A percentile compares a stretch with the other conserved stretches of the same genome.
phyloP scores from a whole-genome alignment of 2,888 invertebrate genomes.

The Quadroppia sp. region DNA sequence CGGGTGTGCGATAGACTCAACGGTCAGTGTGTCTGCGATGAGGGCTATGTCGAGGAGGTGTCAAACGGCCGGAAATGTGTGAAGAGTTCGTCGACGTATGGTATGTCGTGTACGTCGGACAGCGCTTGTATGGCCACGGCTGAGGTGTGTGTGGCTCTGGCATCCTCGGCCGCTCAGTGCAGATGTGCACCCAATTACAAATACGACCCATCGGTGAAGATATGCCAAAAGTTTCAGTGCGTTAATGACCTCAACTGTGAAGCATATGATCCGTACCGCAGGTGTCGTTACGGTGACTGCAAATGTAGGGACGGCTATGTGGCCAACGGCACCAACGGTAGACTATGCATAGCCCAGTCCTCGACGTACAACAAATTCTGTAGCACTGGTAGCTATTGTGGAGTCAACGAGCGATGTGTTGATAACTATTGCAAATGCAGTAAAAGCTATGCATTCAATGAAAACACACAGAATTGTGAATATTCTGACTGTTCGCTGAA shows the following conservation, averaged over 20 bases:
- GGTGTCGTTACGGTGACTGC: background rate
- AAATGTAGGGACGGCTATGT: background rate
- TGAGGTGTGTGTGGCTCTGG: too few relatives aligned
- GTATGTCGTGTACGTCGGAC: too few relatives aligned
- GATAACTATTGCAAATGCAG: background rate
- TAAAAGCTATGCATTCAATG: background rate
- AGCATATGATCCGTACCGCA: background rate
- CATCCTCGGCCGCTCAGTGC: too few relatives aligned
- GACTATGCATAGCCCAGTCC: background rate
- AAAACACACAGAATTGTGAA: background rate
- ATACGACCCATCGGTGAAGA: too few relatives aligned
- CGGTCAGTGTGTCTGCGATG: too few relatives aligned
- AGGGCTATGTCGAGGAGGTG: too few relatives aligned
- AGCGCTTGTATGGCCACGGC: too few relatives aligned
- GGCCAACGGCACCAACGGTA: background rate
- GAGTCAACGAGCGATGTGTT: background rate
- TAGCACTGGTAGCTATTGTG: background rate
- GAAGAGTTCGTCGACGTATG: too few relatives aligned
- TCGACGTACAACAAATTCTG: background rate
- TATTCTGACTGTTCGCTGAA: background rate
- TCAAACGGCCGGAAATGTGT: too few relatives aligned
- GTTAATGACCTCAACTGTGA: background rate
- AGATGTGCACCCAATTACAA: too few relatives aligned
- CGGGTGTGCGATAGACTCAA: too few relatives aligned
- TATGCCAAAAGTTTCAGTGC: too few relatives aligned